A percentile compares a stretch with the other conserved stretches of the same genome.
Evolutionary conservation across 1,140 invertebrate genomes (phyloP).

Genomic region (Hyposmocoma kahamanoa): DNA sequence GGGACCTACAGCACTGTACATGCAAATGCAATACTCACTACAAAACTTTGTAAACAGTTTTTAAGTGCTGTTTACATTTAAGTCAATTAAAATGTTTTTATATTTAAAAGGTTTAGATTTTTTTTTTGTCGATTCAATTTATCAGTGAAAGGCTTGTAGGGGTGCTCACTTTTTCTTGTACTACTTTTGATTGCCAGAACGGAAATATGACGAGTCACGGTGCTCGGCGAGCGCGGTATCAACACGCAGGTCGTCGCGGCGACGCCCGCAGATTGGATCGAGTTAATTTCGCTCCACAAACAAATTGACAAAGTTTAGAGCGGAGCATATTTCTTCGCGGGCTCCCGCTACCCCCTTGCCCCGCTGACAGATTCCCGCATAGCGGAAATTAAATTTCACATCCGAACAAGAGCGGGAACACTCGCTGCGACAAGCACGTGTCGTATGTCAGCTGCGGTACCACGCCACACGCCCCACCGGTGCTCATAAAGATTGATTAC

Average conservation of each 20-base stretch:
- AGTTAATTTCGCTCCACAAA: conserved; percentile 73
- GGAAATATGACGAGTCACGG: conserved; percentile 16
- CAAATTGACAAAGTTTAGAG: conserved; percentile 73
- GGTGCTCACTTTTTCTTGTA: conserved; percentile 18
- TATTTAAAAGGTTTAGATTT: too few relatives aligned
- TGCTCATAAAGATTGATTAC: conserved; percentile 33
- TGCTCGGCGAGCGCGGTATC: conserved; percentile 25
- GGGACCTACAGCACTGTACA: too few relatives aligned
- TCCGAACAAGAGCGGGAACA: conserved; percentile 62
- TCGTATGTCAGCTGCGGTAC: conserved; percentile 44
- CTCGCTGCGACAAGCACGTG: conserved; percentile 51
- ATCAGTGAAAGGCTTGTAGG: conserved; percentile 3
- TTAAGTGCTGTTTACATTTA: too few relatives aligned
- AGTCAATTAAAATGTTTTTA: neutral
- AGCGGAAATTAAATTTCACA: conserved; percentile 73
- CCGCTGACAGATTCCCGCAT: conserved; percentile 55
- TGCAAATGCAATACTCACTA: too few relatives aligned
- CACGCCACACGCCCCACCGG: conserved; percentile 13
- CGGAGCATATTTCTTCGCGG: conserved; percentile 68
- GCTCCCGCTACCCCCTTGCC: conserved; percentile 23
- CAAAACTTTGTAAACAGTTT: too few relatives aligned
- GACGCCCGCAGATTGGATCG: conserved; percentile 66
- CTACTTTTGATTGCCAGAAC: conserved; percentile 8
- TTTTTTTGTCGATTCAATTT: neutral
- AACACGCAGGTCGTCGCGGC: conserved; percentile 46